Conservation (phyloP, 2,797 vertebrate genomes). For the Trachurus trachurus region DNA sequence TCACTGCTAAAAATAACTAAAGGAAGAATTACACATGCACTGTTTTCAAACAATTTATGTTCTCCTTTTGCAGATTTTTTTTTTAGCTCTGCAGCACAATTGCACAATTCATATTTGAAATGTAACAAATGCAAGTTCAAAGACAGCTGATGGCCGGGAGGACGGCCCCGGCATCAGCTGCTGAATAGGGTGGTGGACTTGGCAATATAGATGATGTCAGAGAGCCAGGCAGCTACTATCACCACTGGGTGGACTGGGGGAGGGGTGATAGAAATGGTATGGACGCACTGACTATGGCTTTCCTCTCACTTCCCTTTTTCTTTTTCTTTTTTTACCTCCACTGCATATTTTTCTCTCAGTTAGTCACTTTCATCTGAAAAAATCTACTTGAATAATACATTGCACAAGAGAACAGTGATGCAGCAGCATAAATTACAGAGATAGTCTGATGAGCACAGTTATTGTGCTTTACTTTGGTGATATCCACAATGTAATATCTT, state of each 20-base stretch:
- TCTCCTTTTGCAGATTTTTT: neutral
- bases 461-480: neutral
- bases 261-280: constrained; percentile 54
- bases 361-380: constrained; percentile 8
- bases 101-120: neutral
- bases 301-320: constrained; percentile 40
- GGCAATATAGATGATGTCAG: constrained; percentile 71
- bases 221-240: constrained; percentile 69
- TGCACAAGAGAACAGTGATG: neutral
- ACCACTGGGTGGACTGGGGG: constrained; percentile 57
- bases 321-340: neutral
- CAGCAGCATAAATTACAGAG: too few species aligned
- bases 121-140: neutral
- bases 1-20: constrained; percentile 38
- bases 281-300: constrained; percentile 18
- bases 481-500: too few species aligned
- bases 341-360: constrained; percentile 7
- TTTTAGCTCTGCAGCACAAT: neutral
- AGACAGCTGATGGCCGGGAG: constrained; percentile 35
- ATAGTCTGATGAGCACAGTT: neutral
- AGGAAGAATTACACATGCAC: neutral
- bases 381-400: neutral
- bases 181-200: constrained; percentile 50
- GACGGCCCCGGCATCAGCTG: constrained; percentile 53
- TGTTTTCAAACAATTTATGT: neutral